Percentiles rank a stretch among this genome's conserved stretches.
Conservation (phyloP, 2,888 invertebrate genomes). For the Dyspetes luteomarginatus region DNA sequence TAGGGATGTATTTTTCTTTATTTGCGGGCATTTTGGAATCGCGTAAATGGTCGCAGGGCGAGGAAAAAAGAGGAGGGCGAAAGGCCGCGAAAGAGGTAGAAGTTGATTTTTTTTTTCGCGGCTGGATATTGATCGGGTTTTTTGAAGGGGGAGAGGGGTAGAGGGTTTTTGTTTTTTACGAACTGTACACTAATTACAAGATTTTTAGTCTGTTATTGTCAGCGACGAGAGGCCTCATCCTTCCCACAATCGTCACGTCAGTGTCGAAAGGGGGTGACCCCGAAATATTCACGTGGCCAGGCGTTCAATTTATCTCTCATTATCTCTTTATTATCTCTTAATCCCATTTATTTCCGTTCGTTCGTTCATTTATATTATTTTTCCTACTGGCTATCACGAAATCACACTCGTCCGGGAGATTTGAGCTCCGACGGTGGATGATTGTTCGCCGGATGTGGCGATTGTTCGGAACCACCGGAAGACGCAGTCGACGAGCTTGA, state of each 20-base stretch:
- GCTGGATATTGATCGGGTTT: slow-evolving; percentile 44
- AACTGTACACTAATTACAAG: slow-evolving; percentile 83
- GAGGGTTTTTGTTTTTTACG: slow-evolving; percentile 51
- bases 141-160: slow-evolving; percentile 39
- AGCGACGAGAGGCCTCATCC: slow-evolving; percentile 68
- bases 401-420: slow-evolving; percentile 82
- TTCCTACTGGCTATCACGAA: slow-evolving; percentile 64
- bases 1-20: no score
- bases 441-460: slow-evolving; percentile 77
- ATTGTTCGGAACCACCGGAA: slow-evolving; percentile 83
- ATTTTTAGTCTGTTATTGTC: slow-evolving; percentile 74
- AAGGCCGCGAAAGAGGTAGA: slow-evolving; percentile 62
- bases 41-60: background rate
- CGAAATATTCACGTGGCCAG: slow-evolving; percentile 28
- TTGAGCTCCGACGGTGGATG: slow-evolving; percentile 80
- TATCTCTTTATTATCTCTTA: background rate
- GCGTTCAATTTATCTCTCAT: background rate
- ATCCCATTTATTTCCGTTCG: background rate
- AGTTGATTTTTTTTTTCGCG: slow-evolving; percentile 46
- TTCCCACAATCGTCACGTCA: background rate
- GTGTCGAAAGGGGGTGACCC: slow-evolving; percentile 16
- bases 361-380: background rate
- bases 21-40: background rate
- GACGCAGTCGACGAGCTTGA: slow-evolving; percentile 86
- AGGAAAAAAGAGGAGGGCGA: slow-evolving; percentile 10